Evolutionary conservation across 2,888 invertebrate genomes (phyloP), one percentile per base, ranked within the genome.

Genomic region (Monoplex corrugatus): DNA sequence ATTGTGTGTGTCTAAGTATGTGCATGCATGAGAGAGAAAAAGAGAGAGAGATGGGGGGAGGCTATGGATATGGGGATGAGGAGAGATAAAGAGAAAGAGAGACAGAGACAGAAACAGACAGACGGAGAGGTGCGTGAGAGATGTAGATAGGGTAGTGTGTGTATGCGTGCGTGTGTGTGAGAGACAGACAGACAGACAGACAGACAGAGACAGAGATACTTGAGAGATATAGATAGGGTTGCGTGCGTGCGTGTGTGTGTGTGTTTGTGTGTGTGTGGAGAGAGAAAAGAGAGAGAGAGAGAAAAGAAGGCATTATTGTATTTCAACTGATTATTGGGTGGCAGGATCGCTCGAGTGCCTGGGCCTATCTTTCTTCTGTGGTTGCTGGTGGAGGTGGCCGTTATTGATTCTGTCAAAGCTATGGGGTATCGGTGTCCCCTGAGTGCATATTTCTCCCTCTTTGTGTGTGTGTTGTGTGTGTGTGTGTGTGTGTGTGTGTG

Each of bases 281-380:
- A 43, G 28, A 2, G 50, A 23, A 32, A n/a, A 16, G 40, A 3
- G 16, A 50, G 45, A 50, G 16, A 50, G 45, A 50, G 19, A 43
- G 83, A 40, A 35, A 2, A n/a, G 40, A 40, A 57, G 38, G 86
- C 63, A 86, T 86, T 86, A 86, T 86, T 86, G 86, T 86, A 40
- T 86, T 86, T 86, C 86, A 86, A 57, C 8, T 86, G 86, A 86
- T 86, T 86, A 86, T 86, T 86, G 86, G 63, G 40, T 86, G 38
- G 63, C 86, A 63, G n/a, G 68, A 57, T 38, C 32, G 35, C 50
- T 1, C n/a, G 23, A 50, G 84, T 57, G 45, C 84, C 32, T 84
- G 19, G n/a, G n/a, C 45, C 32, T 45, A 50, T 84, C 32, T 84
- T 32, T n/a, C 16, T 50, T 16, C 38, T 2, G 2, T 3, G 35